Percentiles rank a stretch among this genome's conserved stretches.
Evolutionary conservation across 2,113 vertebrate genomes (phyloP).

Genomic region (Phrynosoma blainvillii): DNA sequence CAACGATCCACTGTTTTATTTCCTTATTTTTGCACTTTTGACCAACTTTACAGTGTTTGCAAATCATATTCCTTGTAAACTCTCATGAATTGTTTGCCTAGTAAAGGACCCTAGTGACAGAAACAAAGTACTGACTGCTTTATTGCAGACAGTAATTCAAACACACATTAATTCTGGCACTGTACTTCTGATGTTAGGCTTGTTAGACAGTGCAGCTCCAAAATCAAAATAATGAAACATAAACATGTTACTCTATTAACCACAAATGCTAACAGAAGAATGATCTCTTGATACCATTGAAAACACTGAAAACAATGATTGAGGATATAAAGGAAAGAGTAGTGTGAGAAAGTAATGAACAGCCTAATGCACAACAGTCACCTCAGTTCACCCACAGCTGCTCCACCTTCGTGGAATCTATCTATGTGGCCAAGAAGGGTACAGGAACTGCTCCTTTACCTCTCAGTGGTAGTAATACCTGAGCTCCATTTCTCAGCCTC

Average conservation of each 20-base stretch:
- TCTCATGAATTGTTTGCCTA: constrained; percentile 42
- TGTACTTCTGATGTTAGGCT: constrained; percentile 3
- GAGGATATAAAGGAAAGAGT: constrained; percentile 18
- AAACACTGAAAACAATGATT: constrained; percentile 15
- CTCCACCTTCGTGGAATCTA: not conserved
- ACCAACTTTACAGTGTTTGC: constrained; percentile 43
- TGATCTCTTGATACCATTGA: constrained; percentile 16
- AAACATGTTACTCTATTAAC: constrained; percentile 3
- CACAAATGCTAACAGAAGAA: constrained; percentile 17
- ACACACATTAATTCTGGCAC: constrained; percentile 20
- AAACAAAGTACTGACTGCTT: constrained; percentile 36
- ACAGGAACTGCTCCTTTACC: not conserved
- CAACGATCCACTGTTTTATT: constrained; percentile 59
- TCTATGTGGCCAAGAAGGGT: not conserved
- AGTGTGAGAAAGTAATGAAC: not conserved
- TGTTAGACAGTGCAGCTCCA: constrained; percentile 1
- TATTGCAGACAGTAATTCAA: constrained; percentile 32
- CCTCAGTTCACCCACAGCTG: not conserved
- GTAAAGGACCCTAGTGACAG: constrained; percentile 21
- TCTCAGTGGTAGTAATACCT: not conserved
- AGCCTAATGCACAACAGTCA: not conserved
- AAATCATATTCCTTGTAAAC: constrained; percentile 54
- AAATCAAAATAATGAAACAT: constrained; percentile 36
- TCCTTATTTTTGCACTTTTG: constrained; percentile 63
- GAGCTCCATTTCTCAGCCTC: no score